Evolutionary conservation across 2,888 invertebrate species (phyloP).

Genomic region (Polia nebulosa): DNA sequence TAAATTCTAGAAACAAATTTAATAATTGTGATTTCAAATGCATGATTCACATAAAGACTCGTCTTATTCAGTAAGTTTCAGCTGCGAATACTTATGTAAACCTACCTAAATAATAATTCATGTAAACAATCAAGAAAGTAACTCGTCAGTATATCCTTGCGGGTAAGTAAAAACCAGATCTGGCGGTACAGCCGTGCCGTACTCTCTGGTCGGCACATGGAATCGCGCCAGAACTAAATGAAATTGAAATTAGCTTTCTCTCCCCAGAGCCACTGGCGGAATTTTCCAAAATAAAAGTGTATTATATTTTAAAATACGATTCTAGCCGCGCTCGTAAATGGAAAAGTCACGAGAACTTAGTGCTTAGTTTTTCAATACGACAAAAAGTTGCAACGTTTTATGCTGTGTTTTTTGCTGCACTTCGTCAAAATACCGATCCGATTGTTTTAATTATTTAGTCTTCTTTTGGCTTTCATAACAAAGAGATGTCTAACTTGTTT

Average conservation of each 20-base stretch:
- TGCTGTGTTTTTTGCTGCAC: not conserved
- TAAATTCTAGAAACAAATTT: no score
- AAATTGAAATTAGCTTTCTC: constrained; percentile 91
- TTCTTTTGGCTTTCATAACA: not conserved
- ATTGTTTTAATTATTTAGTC: no score
- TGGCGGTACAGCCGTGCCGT: constrained; percentile 36
- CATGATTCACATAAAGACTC: no score
- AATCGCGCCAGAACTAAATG: constrained; percentile 91
- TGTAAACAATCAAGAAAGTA: constrained; percentile 17
- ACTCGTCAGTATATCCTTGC: not conserved
- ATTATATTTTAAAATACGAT: constrained; percentile 90
- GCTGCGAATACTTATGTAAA: not conserved
- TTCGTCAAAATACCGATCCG: not conserved
- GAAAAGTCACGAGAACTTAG: constrained; percentile 74
- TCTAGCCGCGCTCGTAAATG: constrained; percentile 80
- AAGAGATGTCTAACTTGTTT: not conserved
- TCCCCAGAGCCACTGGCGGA: constrained; percentile 89
- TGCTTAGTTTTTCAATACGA: constrained; percentile 62
- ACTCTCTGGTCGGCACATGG: constrained; percentile 87
- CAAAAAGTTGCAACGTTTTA: constrained; percentile 52
- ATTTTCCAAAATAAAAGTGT: constrained; percentile 90
- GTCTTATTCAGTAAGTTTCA: not conserved
- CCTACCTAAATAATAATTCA: not conserved
- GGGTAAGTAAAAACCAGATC: constrained; percentile 33
- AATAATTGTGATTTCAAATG: no score